Evolutionary conservation across 2,113 vertebrate species (phyloP), one percentile per base, ranked within the genome.

Genomic region (Tautogolabrus adspersus): DNA sequence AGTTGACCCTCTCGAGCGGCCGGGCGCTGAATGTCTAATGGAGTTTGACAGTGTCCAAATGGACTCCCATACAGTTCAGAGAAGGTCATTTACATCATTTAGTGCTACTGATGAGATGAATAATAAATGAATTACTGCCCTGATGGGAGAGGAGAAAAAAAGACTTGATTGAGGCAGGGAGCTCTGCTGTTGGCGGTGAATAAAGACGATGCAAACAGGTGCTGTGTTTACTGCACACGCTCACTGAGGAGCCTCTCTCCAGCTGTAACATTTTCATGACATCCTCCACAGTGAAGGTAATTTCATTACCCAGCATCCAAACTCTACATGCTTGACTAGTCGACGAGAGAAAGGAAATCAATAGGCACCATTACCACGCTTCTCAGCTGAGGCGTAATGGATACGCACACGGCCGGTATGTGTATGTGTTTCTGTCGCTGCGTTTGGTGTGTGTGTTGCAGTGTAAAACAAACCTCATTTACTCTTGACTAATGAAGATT

Each of bases 401-500:
- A 87, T 87, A 87, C 75, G 77, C 66, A 61, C 75, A 56, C 23
- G 19, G 64, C 49, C 56, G 34, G 55, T 40, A 16, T 34, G 61
- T 66, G 18, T 16, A 9, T 46, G 44, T 46, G 44, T 46, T 12
- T 46, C 15, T 44, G 42, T 44, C 42, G 12, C 9, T 44, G 46
- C 60, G 71, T 54, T 12, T 55, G 52, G 68, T 74, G 72, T 71
- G 83, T 72, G 80, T 72, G 74, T 65, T 16, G 66, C 72, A 62
- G 74, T 83, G 82, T 87, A 85, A 89, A 88, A 81, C 89, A 91
- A 87, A 89, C 88, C 89, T 88, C 76, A 82, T 93, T 90, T 90
- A 80, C 86, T 72, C 70, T 82, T 88, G 89, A 91, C 87, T 94
- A 91, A 93, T 92, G 88, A 93, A 90, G 89, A 92, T 88, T 89